Percentiles rank a stretch among this genome's conserved stretches.
phyloP scores from a whole-genome alignment of 2,113 vertebrate genomes.

The Panthera tigris region DNA sequence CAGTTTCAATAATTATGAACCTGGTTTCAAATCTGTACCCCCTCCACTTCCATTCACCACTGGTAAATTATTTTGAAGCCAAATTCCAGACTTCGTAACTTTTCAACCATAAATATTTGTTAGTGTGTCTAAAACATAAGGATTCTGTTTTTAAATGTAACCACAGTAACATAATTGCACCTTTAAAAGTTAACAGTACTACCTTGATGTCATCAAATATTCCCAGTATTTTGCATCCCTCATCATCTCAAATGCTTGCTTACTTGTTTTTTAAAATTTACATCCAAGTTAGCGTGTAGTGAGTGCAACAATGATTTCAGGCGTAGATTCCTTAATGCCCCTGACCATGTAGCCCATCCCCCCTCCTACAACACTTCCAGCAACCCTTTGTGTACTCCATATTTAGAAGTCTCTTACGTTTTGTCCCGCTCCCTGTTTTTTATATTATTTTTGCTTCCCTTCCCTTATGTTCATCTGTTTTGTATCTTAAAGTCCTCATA shows the following conservation, averaged over 20 bases:
- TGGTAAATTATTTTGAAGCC: neutral
- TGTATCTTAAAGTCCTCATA: too few relatives aligned
- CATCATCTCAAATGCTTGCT: neutral
- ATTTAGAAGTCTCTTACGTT: too few relatives aligned
- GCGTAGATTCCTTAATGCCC: too few relatives aligned
- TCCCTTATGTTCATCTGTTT: too few relatives aligned
- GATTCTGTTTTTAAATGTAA: slow-evolving; percentile 24
- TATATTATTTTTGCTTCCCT: too few relatives aligned
- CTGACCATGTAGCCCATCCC: too few relatives aligned
- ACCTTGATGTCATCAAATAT: neutral
- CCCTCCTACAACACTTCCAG: too few relatives aligned
- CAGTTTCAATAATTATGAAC: neutral
- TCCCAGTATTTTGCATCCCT: neutral
- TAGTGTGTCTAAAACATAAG: neutral
- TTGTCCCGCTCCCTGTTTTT: too few relatives aligned
- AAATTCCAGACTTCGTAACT: neutral
- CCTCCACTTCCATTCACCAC: neutral
- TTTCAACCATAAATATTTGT: neutral
- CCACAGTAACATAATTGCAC: neutral
- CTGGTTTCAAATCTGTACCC: neutral
- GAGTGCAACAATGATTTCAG: too few relatives aligned
- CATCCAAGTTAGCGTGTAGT: too few relatives aligned
- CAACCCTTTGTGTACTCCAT: too few relatives aligned
- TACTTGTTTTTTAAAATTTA: too few relatives aligned
- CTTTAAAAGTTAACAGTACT: neutral